phyloP scores from a whole-genome alignment of 2,888 invertebrate species.

The Caenorhabditis auriculariae region DNA sequence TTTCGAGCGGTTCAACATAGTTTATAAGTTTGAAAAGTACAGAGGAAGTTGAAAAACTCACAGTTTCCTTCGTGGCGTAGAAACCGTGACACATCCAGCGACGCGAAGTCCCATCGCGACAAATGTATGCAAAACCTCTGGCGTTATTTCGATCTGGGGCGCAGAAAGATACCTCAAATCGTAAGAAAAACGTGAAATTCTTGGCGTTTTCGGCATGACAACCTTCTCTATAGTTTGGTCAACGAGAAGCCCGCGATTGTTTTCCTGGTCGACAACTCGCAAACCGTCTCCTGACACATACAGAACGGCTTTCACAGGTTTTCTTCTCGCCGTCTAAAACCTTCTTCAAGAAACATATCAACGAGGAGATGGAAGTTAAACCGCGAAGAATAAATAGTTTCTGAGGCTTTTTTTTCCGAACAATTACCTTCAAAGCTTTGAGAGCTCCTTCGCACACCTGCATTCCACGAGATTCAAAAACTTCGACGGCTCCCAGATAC shows the following conservation, averaged over 20 bases:
- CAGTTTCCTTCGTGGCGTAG: slow-evolving; percentile 81
- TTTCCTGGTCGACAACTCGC: slow-evolving; percentile 96
- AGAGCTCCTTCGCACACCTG: slow-evolving; percentile 98
- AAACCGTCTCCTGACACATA: slow-evolving; percentile 79
- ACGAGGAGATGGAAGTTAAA: too few relatives aligned
- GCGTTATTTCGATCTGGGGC: slow-evolving; percentile 97
- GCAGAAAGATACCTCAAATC: slow-evolving; percentile 83
- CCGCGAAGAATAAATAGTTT: too few relatives aligned
- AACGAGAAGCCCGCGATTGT: slow-evolving; percentile 90
- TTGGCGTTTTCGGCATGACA: too few relatives aligned
- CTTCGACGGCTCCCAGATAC: slow-evolving; percentile 98
- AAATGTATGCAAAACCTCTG: slow-evolving; percentile 97
- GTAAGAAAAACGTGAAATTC: slow-evolving; percentile 1
- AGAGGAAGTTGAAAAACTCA: slow-evolving; percentile 6
- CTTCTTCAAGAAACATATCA: too few relatives aligned
- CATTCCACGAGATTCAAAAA: slow-evolving; percentile 98
- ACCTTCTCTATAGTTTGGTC: slow-evolving; percentile 99
- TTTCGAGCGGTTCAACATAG: too few relatives aligned
- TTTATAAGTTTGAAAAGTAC: neutral
- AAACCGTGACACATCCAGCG: slow-evolving; percentile 99
- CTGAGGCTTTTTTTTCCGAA: too few relatives aligned
- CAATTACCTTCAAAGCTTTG: slow-evolving; percentile 86
- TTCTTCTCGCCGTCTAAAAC: slow-evolving; percentile 80
- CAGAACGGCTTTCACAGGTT: slow-evolving; percentile 75
- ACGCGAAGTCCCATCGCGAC: slow-evolving; percentile 94